Percentiles rank a stretch among this genome's conserved stretches.
These are phyloP conservation scores for Drosophila aldrichi DNA, from an alignment of 2,888 invertebrate species.

Conservation along the genomic window DNA sequence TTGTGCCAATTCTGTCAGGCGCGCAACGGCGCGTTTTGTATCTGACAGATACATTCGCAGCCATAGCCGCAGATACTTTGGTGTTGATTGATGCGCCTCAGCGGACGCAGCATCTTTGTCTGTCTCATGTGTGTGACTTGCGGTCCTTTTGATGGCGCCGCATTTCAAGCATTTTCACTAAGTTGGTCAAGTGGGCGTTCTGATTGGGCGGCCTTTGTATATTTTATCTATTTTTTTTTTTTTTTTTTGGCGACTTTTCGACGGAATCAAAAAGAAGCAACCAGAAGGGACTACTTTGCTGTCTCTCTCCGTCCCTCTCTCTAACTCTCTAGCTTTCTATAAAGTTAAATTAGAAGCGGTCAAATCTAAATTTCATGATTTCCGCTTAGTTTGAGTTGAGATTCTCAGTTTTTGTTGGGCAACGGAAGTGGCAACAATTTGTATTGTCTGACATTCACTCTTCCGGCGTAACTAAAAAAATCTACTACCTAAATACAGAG, in stretches of 20 bases:
- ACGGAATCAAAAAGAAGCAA: neutral
- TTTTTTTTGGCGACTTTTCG: slow-evolving; percentile 61
- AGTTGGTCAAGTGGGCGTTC: slow-evolving; percentile 75
- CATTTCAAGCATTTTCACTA: slow-evolving; percentile 59
- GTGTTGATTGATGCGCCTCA: slow-evolving; percentile 74
- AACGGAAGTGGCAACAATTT: slow-evolving; percentile 30
- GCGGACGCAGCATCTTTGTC: slow-evolving; percentile 51
- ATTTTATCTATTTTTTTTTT: slow-evolving; percentile 37
- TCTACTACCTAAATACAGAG: neutral
- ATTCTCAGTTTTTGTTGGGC: neutral
- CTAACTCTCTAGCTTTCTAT: neutral
- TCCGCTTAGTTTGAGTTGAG: slow-evolving; percentile 8
- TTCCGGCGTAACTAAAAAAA: neutral
- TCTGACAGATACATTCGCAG: slow-evolving; percentile 42
- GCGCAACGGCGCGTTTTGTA: slow-evolving; percentile 28
- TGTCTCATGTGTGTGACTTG: neutral
- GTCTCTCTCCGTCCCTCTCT: neutral
- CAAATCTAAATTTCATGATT: slow-evolving; percentile 24
- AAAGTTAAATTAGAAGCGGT: neutral
- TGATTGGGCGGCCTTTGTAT: slow-evolving; percentile 42
- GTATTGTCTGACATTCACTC: slow-evolving; percentile 4
- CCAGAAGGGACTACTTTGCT: neutral
- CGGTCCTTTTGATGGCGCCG: slow-evolving; percentile 74
- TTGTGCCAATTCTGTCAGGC: slow-evolving; percentile 77
- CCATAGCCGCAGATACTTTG: slow-evolving; percentile 20